Evolutionary conservation across 2,888 invertebrate genomes (phyloP).

Genomic region (Electrophaes corylata): DNA sequence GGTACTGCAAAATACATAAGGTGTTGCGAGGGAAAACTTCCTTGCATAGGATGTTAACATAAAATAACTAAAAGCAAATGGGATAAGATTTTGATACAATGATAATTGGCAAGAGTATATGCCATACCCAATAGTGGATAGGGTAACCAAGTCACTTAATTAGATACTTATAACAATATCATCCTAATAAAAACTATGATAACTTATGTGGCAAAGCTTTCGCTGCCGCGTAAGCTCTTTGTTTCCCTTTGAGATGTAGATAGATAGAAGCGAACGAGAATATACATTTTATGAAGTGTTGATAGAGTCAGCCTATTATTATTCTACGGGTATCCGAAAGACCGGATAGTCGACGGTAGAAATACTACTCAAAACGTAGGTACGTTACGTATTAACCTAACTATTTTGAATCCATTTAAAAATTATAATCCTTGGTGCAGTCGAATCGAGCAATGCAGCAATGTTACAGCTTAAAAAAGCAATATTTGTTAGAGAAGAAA

Average conservation of each 20-base stretch:
- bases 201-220: slow-evolving; percentile 5
- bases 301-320: slow-evolving; percentile 55
- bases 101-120: background rate
- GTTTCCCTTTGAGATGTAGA: slow-evolving; percentile 14
- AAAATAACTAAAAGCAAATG: background rate
- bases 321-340: slow-evolving; percentile 54
- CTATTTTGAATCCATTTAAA: slow-evolving; percentile 1
- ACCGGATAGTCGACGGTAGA: slow-evolving; percentile 62
- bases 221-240: slow-evolving; percentile 4
- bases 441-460: slow-evolving; percentile 38
- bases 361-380: slow-evolving; percentile 33
- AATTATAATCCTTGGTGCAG: slow-evolving; percentile 20
- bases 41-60: slow-evolving; percentile 15
- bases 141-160: background rate
- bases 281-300: slow-evolving; percentile 35
- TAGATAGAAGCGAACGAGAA: slow-evolving; percentile 18
- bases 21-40: slow-evolving; percentile 41
- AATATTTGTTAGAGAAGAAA: slow-evolving; percentile 61
- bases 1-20: slow-evolving; percentile 59
- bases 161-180: background rate
- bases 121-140: background rate
- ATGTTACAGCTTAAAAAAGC: too few species aligned
- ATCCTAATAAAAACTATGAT: background rate
- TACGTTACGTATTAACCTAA: too few species aligned
- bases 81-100: background rate